Evolutionary conservation across 2,113 vertebrate species (phyloP), one percentile per base, ranked within the genome.

Genomic region (Mustelus asterias): DNA sequence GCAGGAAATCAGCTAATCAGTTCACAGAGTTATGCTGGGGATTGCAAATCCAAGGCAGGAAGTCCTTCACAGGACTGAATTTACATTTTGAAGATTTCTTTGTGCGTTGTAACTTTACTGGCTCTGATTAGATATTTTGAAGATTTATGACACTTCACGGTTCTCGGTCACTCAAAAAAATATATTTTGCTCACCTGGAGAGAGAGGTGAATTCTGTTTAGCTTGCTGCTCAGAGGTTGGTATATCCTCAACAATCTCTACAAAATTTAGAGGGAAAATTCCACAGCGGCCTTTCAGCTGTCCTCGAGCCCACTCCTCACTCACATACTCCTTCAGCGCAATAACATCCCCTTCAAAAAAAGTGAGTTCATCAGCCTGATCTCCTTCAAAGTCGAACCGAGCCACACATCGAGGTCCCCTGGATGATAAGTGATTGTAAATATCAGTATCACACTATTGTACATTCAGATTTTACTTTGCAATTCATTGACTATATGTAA

Each of bases 331-430:
- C 96, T 98, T 98, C 93, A 99, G 98, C 96, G 97, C 86, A 97
- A 99, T 99, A 95, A 98, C 97, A 95, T 99, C 98, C 67, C 99
- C 99, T 97, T 99, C 98, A 7, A 96, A 97, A 97, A 99, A 99
- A 72, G 98, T 98, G 96, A 99, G 97, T 97, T 99, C 99, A 54
- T 99, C 98, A 37, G 97, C 97, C 96, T 98, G 98, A 96, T 99
- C 98, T 58, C 98, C 98, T 9, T 99, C 99, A 44, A 98, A 99
- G 96, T 99, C 98, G 96, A 99, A 99, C 86, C 98, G 98, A 24
- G 99, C 98, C 96, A 98, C 76, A 83, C 98, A 99, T 86, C 98
- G 98, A 0, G 98, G 98, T 69, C 98, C 98, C 63, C 99, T 99
- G 96, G 16, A 96, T 41, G 24, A 92, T 0, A 92, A 13, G 29